Percentiles rank a stretch among this genome's conserved stretches.
Conservation (phyloP, 2,888 invertebrate genomes). For the Ethmia dodecea region DNA sequence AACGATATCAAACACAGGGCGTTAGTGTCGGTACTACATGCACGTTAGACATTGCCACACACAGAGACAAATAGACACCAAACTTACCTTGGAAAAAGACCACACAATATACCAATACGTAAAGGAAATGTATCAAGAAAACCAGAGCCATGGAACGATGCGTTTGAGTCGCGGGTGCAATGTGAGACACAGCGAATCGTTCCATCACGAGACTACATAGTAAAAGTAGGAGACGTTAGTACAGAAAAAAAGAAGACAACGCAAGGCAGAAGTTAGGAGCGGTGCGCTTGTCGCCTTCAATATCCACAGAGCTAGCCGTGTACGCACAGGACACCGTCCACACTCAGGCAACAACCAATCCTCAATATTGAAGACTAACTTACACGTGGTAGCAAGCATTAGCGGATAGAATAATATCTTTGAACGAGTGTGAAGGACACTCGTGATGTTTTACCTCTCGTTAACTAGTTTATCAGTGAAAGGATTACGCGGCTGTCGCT, state of each 20-base stretch:
- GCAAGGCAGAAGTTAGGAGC: constrained; percentile 67
- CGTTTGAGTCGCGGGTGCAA: constrained; percentile 33
- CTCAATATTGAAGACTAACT: constrained; percentile 65
- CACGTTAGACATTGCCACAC: constrained; percentile 44
- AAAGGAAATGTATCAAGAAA: constrained; percentile 38
- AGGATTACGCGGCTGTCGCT: constrained; percentile 98
- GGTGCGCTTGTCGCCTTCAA: constrained; percentile 71
- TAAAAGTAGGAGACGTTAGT: constrained; percentile 56
- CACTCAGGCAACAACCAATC: constrained; percentile 71
- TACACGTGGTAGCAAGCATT: constrained; percentile 74
- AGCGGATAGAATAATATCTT: constrained; percentile 71
- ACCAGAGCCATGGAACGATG: constrained; percentile 59
- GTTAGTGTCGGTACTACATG: constrained; percentile 50
- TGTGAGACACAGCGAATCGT: constrained; percentile 45
- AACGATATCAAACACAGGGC: constrained; percentile 37
- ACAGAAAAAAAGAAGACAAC: constrained; percentile 48
- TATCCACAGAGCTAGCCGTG: constrained; percentile 49
- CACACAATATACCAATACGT: constrained; percentile 36
- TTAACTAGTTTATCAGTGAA: constrained; percentile 98
- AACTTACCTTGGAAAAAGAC: constrained; percentile 61
- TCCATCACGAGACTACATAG: constrained; percentile 62
- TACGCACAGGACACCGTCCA: constrained; percentile 48
- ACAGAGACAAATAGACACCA: constrained; percentile 61
- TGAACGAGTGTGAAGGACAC: constrained; percentile 55
- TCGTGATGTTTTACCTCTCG: constrained; percentile 89